These are phyloP conservation scores for Leptodactylus fuscus DNA, from an alignment of 2,113 vertebrate species.

Conservation along the genomic window DNA sequence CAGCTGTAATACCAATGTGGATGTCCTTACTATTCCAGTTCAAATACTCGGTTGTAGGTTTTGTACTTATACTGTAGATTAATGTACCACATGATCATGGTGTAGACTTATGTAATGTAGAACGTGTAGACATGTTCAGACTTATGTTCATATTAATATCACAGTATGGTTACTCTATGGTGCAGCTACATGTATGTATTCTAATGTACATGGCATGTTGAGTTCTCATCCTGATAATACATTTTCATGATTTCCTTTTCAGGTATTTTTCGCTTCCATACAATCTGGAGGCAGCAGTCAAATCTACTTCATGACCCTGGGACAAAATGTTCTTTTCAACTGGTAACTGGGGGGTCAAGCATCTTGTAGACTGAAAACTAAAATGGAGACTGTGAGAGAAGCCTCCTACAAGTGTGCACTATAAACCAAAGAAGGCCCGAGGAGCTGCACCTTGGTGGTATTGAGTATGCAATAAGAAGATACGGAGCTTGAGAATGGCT, in stretches of 20 bases:
- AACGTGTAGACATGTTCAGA: too few species aligned
- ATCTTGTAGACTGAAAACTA: slow-evolving; percentile 59
- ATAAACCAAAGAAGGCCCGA: neutral
- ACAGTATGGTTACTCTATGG: too few species aligned
- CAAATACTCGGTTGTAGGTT: too few species aligned
- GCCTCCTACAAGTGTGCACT: slow-evolving; percentile 63
- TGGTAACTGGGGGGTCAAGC: slow-evolving; percentile 77
- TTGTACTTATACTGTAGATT: too few species aligned
- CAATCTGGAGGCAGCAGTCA: slow-evolving; percentile 89
- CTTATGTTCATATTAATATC: too few species aligned
- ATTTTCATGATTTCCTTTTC: slow-evolving; percentile 52
- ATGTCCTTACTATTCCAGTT: too few species aligned
- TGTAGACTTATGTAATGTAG: too few species aligned
- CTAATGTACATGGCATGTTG: too few species aligned
- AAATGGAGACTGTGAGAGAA: slow-evolving; percentile 62
- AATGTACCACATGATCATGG: too few species aligned
- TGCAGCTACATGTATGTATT: too few species aligned
- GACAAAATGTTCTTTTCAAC: slow-evolving; percentile 86
- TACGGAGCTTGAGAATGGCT: neutral
- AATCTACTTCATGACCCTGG: slow-evolving; percentile 96
- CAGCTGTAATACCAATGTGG: too few species aligned
- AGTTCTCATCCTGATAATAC: too few species aligned
- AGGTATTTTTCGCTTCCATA: slow-evolving; percentile 93
- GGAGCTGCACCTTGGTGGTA: neutral
- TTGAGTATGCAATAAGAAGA: neutral